Evolutionary conservation across 1,140 invertebrate genomes (phyloP).

Genomic region (Triops cancriformis): DNA sequence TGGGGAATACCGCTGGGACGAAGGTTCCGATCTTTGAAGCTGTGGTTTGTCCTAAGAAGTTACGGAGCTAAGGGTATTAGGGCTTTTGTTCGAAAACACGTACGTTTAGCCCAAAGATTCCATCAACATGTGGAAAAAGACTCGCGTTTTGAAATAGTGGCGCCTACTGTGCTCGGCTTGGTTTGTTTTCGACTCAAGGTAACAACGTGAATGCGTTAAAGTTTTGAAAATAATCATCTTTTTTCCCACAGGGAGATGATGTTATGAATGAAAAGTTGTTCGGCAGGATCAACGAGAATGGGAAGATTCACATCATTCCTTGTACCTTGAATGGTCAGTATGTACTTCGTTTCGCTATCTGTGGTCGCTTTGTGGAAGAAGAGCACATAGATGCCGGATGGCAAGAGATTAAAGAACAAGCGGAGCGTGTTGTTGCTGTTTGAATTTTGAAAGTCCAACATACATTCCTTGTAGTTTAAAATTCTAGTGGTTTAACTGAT

Average conservation of each 20-base stretch:
- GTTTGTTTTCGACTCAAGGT: too few relatives aligned
- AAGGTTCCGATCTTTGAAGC: constrained; percentile 78
- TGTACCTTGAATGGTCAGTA: constrained; percentile 82
- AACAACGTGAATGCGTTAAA: too few relatives aligned
- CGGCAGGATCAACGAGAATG: constrained; percentile 89
- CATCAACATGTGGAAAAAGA: constrained; percentile 76
- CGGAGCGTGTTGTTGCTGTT: too few relatives aligned
- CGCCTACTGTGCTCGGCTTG: constrained; percentile 55
- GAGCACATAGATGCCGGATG: constrained; percentile 64
- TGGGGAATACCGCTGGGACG: constrained; percentile 95
- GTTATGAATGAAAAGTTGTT: constrained; percentile 88
- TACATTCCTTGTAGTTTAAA: too few relatives aligned
- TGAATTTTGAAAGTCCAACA: too few relatives aligned
- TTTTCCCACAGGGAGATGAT: constrained; percentile 74
- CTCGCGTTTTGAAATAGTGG: constrained; percentile 85
- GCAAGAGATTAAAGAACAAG: constrained; percentile 43
- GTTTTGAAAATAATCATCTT: constrained; percentile 60
- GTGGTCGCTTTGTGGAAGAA: constrained; percentile 77
- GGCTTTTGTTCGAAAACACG: constrained; percentile 85
- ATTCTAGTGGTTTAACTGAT: too few relatives aligned
- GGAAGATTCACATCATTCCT: constrained; percentile 95
- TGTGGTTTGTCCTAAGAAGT: constrained; percentile 93
- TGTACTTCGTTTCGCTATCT: constrained; percentile 91
- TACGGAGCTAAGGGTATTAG: constrained; percentile 91
- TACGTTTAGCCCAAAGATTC: constrained; percentile 86